Conservation (phyloP, 2,888 invertebrate species). For the Pheosia gnoma region DNA sequence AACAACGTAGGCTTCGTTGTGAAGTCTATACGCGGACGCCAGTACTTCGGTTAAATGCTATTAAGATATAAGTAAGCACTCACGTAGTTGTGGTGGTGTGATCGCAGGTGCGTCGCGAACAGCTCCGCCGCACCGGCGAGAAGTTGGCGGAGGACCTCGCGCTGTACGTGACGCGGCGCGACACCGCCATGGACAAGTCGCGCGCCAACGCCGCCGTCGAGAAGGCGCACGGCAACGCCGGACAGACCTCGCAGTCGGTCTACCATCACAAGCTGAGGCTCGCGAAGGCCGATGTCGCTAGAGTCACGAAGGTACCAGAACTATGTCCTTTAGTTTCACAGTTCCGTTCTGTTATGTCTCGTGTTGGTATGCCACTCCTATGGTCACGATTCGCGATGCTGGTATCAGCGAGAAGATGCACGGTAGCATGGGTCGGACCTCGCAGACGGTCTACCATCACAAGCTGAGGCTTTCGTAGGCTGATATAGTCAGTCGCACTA, state of each 20-base stretch:
- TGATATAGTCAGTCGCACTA: constrained; percentile 27
- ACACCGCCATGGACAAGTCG: constrained; percentile 68
- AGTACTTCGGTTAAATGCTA: too few relatives aligned
- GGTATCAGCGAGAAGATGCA: too few relatives aligned
- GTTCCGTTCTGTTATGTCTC: too few relatives aligned
- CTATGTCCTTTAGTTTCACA: too few relatives aligned
- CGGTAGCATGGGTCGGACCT: too few relatives aligned
- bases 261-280: constrained; percentile 74
- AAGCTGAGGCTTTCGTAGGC: too few relatives aligned
- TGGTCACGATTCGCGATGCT: too few relatives aligned
- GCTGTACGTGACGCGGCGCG: constrained; percentile 71
- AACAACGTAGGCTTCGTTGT: too few relatives aligned
- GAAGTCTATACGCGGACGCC: too few relatives aligned
- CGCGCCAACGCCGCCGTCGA: constrained; percentile 71
- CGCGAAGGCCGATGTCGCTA: constrained; percentile 66
- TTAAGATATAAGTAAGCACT: not conserved
- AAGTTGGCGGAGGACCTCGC: constrained; percentile 75
- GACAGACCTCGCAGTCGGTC: constrained; percentile 60
- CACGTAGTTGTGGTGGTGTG: not conserved
- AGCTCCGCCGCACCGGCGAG: constrained; percentile 71
- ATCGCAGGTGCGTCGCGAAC: constrained; percentile 71
- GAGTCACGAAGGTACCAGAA: constrained; percentile 66
- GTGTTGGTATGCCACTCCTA: too few relatives aligned
- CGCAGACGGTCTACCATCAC: too few relatives aligned
- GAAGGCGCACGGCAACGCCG: constrained; percentile 57